Percentiles rank a stretch among this genome's conserved stretches.
phyloP scores from a whole-genome alignment of 2,888 invertebrate genomes.

The Athetis lepigone region DNA sequence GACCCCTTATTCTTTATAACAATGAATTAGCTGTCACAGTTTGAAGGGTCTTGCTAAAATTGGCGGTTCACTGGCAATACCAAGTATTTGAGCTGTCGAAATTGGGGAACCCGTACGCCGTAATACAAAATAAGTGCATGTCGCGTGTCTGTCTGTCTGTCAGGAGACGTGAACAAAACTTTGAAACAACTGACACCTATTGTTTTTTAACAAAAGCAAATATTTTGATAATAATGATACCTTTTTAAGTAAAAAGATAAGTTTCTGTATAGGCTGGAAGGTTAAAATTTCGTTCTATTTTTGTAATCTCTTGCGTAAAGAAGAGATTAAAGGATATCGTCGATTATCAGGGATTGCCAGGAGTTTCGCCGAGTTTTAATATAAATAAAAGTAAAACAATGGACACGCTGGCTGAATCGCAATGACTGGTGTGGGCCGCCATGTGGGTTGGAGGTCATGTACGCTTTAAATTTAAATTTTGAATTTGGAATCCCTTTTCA shows the following conservation, averaged over 20 bases:
- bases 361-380: slow-evolving; percentile 75
- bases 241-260: background rate
- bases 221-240: background rate
- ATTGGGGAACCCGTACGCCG: slow-evolving; percentile 25
- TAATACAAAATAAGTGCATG: slow-evolving; percentile 9
- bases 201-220: background rate
- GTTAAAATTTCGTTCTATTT: background rate
- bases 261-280: too few species aligned
- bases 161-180: slow-evolving; percentile 8
- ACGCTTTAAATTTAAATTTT: slow-evolving; percentile 76
- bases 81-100: slow-evolving; percentile 33
- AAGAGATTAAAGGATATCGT: slow-evolving; percentile 42
- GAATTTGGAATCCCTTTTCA: slow-evolving; percentile 71
- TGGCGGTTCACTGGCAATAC: slow-evolving; percentile 15
- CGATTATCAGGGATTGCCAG: slow-evolving; percentile 68
- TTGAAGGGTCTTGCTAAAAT: slow-evolving; percentile 33
- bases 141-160: slow-evolving; percentile 29
- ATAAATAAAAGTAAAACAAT: slow-evolving; percentile 86
- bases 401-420: slow-evolving; percentile 85
- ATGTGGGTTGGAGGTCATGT: slow-evolving; percentile 89
- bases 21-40: background rate
- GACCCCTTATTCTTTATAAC: slow-evolving; percentile 13
- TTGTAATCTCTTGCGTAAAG: background rate
- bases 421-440: slow-evolving; percentile 84
- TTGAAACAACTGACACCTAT: background rate